These are phyloP conservation scores for Alca torda DNA, from an alignment of 2,797 vertebrate genomes.

Conservation along the genomic window DNA sequence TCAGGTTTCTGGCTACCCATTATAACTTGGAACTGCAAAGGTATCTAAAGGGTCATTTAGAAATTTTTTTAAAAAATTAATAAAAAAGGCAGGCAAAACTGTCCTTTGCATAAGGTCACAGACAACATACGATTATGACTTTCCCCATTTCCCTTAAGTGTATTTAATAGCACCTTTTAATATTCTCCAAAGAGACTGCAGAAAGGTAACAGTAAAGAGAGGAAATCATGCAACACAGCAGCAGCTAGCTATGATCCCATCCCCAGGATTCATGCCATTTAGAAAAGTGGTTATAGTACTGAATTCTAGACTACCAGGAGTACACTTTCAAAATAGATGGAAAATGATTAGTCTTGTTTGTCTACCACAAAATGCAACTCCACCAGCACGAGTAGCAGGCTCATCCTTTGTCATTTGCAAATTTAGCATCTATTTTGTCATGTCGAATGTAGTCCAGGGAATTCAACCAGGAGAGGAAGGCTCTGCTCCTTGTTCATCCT, in stretches of 20 bases:
- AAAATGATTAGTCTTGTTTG: neutral
- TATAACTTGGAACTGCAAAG: neutral
- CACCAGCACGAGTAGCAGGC: neutral
- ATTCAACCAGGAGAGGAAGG: neutral
- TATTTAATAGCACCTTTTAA: neutral
- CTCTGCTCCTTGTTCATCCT: neutral
- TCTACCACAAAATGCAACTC: neutral
- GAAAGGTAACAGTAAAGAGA: neutral
- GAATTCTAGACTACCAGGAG: neutral
- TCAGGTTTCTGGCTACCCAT: neutral
- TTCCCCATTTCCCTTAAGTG: neutral
- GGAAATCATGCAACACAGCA: neutral
- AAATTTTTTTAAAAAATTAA: neutral
- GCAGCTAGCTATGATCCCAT: neutral
- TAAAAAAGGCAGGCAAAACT: neutral
- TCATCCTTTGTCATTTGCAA: neutral
- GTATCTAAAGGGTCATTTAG: neutral
- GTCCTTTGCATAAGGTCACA: neutral
- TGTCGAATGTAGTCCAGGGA: neutral
- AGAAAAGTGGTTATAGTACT: neutral
- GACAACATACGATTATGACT: neutral
- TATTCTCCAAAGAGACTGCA: neutral
- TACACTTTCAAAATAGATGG: neutral
- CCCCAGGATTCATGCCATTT: neutral
- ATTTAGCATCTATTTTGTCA: neutral